phyloP scores from a whole-genome alignment of 2,888 invertebrate species.

The Epirrhoe alternata region DNA sequence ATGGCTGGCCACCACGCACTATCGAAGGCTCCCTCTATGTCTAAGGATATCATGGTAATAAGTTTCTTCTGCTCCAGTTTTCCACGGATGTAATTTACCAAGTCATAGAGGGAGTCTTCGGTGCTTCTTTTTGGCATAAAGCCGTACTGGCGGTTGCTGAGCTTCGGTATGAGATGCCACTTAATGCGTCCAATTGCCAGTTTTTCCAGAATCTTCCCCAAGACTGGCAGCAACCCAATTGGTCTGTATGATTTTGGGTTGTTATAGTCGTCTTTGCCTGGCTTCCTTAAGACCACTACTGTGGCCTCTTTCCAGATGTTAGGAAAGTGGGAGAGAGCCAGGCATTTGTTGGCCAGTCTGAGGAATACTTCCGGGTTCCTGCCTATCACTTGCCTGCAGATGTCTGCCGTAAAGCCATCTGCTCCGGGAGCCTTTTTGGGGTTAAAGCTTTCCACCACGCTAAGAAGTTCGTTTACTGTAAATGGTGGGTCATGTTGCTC shows the following conservation, averaged over 20 bases:
- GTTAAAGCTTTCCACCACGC: no score
- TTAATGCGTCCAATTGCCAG: neutral
- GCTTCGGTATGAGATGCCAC: conserved; percentile 4
- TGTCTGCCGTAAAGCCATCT: neutral
- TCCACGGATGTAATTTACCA: neutral
- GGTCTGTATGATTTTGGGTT: conserved; percentile 16
- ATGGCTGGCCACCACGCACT: conserved; percentile 7
- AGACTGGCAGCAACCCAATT: conserved; percentile 4
- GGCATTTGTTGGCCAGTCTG: no score
- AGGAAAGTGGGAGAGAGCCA: no score
- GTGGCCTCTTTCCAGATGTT: no score
- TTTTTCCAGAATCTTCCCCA: conserved; percentile 1
- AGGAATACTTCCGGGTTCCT: no score
- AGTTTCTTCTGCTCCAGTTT: conserved; percentile 1
- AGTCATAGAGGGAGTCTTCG: neutral
- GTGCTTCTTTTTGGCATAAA: conserved; percentile 3
- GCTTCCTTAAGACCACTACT: no score
- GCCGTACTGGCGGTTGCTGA: neutral
- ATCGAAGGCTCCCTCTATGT: conserved; percentile 14
- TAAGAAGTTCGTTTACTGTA: no score
- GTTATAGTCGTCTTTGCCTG: no score
- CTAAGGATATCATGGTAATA: neutral
- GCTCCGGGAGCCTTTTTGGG: no score
- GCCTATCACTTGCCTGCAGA: neutral
- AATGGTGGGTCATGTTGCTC: no score